Conservation (phyloP, 1,140 invertebrate species). For the Hylaeus volcanicus region DNA sequence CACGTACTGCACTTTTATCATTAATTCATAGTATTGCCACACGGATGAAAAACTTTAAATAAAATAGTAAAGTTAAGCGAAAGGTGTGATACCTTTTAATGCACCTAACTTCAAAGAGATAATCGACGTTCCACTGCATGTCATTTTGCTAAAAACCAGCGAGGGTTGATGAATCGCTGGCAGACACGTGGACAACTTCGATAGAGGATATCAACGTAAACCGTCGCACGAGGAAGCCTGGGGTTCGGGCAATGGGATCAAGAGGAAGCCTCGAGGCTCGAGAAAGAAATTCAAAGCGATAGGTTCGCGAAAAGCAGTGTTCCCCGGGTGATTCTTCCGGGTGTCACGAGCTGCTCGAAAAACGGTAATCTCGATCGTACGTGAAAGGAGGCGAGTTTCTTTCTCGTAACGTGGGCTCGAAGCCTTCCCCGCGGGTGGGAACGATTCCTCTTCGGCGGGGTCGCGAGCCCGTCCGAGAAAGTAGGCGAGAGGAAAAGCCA, state of each 20-base stretch:
- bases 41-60: too few species aligned
- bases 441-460: neutral
- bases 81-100: too few species aligned
- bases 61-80: too few species aligned
- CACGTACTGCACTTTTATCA: too few species aligned
- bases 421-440: neutral
- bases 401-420: neutral
- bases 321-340: neutral
- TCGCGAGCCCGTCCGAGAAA: neutral
- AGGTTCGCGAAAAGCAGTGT: neutral
- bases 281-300: neutral
- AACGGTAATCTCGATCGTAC: neutral
- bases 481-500: slow-evolving; percentile 2
- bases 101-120: too few species aligned
- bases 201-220: too few species aligned
- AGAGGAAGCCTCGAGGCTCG: neutral
- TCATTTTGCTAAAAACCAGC: too few species aligned
- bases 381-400: neutral
- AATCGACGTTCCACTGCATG: too few species aligned
- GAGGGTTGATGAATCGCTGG: too few species aligned
- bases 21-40: too few species aligned
- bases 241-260: neutral
- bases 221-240: too few species aligned
- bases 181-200: too few species aligned
- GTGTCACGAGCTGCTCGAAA: neutral